These are phyloP conservation scores for Coleophora flavipennella DNA, from an alignment of 2,888 invertebrate genomes.

Conservation along the genomic window DNA sequence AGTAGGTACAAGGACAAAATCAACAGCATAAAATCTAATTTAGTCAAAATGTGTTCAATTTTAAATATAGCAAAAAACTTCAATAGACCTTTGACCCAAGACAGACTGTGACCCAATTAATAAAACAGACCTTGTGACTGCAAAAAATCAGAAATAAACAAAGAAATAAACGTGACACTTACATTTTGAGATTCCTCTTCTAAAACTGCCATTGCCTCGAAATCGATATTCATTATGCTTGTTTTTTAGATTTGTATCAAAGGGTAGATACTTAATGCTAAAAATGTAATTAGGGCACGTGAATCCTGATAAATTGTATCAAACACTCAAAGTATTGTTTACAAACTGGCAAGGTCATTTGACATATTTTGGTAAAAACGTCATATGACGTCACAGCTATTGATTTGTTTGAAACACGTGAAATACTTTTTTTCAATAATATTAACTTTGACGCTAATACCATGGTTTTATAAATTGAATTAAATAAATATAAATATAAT, in stretches of 20 bases:
- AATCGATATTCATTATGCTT: constrained; percentile 68
- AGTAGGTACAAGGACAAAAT: no score
- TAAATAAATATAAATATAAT: no score
- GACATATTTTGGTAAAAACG: constrained; percentile 61
- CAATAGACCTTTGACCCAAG: no score
- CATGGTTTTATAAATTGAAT: no score
- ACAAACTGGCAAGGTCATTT: constrained; percentile 85
- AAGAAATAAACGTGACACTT: constrained; percentile 20
- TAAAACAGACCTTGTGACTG: no score
- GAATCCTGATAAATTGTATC: constrained; percentile 53
- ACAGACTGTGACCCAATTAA: no score
- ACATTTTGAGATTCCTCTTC: constrained; percentile 75
- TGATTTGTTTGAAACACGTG: constrained; percentile 1
- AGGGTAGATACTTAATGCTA: constrained; percentile 47
- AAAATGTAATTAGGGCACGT: constrained; percentile 61
- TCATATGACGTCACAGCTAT: constrained; percentile 30
- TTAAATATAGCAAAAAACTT: no score
- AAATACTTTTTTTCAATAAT: no score
- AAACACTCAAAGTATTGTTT: constrained; percentile 80
- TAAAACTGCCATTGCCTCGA: constrained; percentile 75
- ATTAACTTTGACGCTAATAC: no score
- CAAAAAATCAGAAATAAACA: background rate
- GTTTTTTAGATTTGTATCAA: constrained; percentile 16
- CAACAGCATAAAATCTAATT: no score
- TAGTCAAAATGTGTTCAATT: no score